A percentile compares a stretch with the other conserved stretches of the same genome.
Conservation (phyloP, 2,113 vertebrate genomes). For the Phylloscopus whistleri region DNA sequence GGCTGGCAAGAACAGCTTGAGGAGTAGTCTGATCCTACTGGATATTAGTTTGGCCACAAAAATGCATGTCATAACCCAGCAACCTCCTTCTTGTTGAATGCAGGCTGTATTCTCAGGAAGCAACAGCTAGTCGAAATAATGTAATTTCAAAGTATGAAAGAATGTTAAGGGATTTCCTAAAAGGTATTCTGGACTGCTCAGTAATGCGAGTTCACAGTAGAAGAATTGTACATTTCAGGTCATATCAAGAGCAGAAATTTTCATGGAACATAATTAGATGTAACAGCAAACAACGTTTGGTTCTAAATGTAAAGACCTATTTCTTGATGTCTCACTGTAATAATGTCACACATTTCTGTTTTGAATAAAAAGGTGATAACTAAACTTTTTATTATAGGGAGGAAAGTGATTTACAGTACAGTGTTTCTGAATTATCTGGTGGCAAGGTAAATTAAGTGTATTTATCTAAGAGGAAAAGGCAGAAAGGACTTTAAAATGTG, state of each 20-base stretch:
- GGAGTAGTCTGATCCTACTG: background rate
- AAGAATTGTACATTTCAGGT: background rate
- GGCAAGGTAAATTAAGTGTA: background rate
- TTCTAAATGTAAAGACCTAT: background rate
- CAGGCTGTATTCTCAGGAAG: background rate
- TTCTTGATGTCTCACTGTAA: background rate
- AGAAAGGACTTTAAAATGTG: background rate
- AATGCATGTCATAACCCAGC: background rate
- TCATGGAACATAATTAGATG: background rate
- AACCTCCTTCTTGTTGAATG: background rate
- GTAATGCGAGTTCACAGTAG: background rate
- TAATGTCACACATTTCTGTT: background rate
- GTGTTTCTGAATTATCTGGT: background rate
- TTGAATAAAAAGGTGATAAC: background rate
- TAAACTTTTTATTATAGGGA: background rate
- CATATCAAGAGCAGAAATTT: background rate
- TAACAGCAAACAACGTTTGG: background rate
- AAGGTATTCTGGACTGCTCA: background rate
- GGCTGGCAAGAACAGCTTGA: background rate
- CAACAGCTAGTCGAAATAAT: background rate
- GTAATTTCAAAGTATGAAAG: background rate
- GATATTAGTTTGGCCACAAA: background rate
- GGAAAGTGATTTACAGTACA: background rate
- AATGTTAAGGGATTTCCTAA: background rate
- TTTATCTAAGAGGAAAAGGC: background rate